phyloP scores from a whole-genome alignment of 92 coral and sea anemone species.

The Zoanthus gigantus region DNA sequence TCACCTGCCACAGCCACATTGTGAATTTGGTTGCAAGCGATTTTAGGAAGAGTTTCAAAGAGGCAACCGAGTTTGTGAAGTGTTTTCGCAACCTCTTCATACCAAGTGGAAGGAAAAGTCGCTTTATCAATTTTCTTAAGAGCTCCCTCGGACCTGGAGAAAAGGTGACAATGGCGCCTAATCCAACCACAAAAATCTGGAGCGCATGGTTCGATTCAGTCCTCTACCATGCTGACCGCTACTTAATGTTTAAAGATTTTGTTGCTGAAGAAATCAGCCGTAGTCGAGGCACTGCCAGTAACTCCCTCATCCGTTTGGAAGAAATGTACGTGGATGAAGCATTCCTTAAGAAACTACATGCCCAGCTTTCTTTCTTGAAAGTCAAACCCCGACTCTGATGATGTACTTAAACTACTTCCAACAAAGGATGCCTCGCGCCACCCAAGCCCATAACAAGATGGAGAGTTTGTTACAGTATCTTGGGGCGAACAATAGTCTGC shows the following conservation, averaged over 20 bases:
- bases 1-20: background rate
- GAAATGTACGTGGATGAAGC: too few relatives aligned
- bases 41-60: background rate
- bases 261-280: slow-evolving; percentile 1
- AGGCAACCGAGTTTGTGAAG: background rate
- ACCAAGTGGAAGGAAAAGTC: background rate
- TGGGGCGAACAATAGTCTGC: too few relatives aligned
- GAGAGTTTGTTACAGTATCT: slow-evolving; percentile 18
- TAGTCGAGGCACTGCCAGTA: too few relatives aligned
- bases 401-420: too few relatives aligned
- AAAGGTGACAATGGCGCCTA: background rate
- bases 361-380: too few relatives aligned
- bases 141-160: background rate
- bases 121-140: background rate
- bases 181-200: background rate
- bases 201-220: background rate
- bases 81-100: background rate
- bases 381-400: too few relatives aligned
- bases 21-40: background rate
- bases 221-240: too few relatives aligned
- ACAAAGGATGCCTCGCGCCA: slow-evolving; percentile 57
- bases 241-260: too few relatives aligned
- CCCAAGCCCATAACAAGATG: slow-evolving; percentile 54
- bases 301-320: too few relatives aligned
- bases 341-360: too few relatives aligned